phyloP scores from a whole-genome alignment of 1,140 invertebrate species.

The Cryptotermes secundus region DNA sequence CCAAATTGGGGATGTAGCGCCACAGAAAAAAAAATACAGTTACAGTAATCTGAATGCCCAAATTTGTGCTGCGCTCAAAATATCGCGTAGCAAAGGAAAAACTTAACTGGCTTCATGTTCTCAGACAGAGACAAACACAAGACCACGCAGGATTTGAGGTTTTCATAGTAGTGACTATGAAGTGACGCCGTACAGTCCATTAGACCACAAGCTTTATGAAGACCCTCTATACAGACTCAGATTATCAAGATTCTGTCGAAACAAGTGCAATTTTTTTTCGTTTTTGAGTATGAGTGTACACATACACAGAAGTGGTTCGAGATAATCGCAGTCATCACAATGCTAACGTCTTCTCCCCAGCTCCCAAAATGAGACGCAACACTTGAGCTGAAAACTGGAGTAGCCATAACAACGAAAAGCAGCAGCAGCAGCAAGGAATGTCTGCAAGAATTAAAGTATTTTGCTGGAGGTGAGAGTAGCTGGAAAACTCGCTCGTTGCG shows the following conservation, averaged over 20 bases:
- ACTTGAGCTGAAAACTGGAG: not conserved
- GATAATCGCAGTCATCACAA: constrained; percentile 12
- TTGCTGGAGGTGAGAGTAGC: not conserved
- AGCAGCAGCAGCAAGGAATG: not conserved
- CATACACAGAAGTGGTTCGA: constrained; percentile 1
- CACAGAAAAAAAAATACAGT: too few relatives aligned
- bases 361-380: not conserved
- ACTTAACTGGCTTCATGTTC: too few relatives aligned
- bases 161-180: too few relatives aligned
- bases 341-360: not conserved
- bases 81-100: too few relatives aligned
- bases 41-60: too few relatives aligned
- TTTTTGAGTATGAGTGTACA: not conserved
- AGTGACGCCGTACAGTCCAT: too few relatives aligned
- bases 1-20: too few relatives aligned
- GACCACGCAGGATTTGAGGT: too few relatives aligned
- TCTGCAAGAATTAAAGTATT: not conserved
- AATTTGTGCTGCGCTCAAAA: too few relatives aligned
- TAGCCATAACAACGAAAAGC: not conserved
- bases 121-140: too few relatives aligned
- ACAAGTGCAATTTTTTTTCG: not conserved
- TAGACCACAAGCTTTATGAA: too few relatives aligned
- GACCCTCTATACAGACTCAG: not conserved
- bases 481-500: not conserved
- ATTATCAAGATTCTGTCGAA: not conserved